Conservation (phyloP, 2,113 vertebrate species). For the Carlito syrichta region DNA sequence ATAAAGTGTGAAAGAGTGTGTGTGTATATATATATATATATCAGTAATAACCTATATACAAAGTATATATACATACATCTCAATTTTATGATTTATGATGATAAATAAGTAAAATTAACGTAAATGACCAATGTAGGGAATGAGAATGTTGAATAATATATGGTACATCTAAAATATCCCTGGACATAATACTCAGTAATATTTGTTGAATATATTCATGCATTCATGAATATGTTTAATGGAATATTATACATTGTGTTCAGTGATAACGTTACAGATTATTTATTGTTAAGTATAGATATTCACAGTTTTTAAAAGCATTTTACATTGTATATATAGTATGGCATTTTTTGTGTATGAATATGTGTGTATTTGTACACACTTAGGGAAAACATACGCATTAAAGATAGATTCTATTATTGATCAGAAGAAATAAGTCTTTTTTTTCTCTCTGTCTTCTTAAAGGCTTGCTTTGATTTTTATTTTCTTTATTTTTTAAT, state of each 20-base stretch:
- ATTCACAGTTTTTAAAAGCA: neutral
- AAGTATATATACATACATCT: too few relatives aligned
- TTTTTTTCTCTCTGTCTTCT: too few relatives aligned
- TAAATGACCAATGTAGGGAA: neutral
- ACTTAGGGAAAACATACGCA: neutral
- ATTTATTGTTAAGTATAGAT: neutral
- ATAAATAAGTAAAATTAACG: neutral
- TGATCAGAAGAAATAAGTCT: too few relatives aligned
- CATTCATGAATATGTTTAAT: neutral
- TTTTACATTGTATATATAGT: neutral
- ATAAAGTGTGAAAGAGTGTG: neutral
- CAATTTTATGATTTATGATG: neutral
- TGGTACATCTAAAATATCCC: neutral
- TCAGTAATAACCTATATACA: too few relatives aligned
- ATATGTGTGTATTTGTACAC: neutral
- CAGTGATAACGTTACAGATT: neutral
- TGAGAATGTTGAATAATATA: neutral
- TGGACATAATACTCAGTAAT: neutral
- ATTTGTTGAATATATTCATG: neutral
- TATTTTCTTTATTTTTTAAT: too few relatives aligned
- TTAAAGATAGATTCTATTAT: neutral
- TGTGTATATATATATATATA: too few relatives aligned
- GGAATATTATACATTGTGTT: neutral
- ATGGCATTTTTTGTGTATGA: neutral
- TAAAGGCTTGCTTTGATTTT: too few relatives aligned